Evolutionary conservation across 2,888 invertebrate genomes (phyloP), one percentile per base, ranked within the genome.

Genomic region (Leucophora obtusa): DNA sequence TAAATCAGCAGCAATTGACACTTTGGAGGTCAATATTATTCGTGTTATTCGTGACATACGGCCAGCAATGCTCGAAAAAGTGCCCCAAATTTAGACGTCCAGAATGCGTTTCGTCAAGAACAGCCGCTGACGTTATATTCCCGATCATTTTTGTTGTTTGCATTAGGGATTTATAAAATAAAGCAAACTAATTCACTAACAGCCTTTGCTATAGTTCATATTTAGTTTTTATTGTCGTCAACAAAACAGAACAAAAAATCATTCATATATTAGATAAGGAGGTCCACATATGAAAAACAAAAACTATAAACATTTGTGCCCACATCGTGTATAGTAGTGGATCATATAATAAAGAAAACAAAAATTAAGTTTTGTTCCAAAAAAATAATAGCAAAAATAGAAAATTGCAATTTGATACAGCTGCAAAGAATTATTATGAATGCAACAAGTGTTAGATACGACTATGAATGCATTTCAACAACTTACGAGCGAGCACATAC

Each of bases 241-340:
- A 28, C 28, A 28, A 4, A 6, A 28, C 60, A 74, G 65, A 66
- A 59, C 60, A n/a, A 33, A 53, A 70, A 79, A 65, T 60, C 53
- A 60, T 60, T 35, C 24, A 71, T 65, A 21, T 70, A 10, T 74
- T 79, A 71, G 74, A 79, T 74, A 79, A 79, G 70, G 47, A 70
- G 70, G 58, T 53, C 69, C 69, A 69, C 69, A 70, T 47, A 69
- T 56, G 15, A 60, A 74, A 53, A 24, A 47, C 15, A 47, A 53
- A 24, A 65, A 24, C 38, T n/a, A 53, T 51, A 71, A 14, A 51
- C 24, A 28, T 35, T 35, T 65, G 1, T 7, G 33, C 18, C 8
- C 2, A 11, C 33, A 50, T 33, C 24, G 18, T 43, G 43, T 9
- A n/a, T n/a, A n/a, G 14, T 14, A 43, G 43, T n/a, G 43, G n/a